Conservation (phyloP, 2,797 vertebrate genomes). For the Luscinia luscinia region DNA sequence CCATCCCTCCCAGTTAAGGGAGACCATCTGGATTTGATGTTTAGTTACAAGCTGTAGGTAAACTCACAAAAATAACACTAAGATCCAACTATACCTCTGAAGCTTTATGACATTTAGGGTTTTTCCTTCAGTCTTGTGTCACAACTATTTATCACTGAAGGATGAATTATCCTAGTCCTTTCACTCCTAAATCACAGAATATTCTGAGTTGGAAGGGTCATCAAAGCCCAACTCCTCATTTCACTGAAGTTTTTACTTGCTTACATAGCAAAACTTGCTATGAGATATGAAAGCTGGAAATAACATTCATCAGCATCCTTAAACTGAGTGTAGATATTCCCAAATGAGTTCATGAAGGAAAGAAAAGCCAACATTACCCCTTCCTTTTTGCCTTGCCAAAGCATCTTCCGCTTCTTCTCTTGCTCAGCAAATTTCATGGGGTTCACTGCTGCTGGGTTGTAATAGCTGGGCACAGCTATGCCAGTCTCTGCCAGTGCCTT, state of each 20-base stretch:
- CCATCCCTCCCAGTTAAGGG: not conserved
- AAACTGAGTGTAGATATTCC: not conserved
- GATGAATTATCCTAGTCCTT: not conserved
- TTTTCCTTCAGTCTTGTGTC: not conserved
- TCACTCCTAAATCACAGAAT: not conserved
- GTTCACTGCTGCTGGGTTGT: constrained; percentile 97
- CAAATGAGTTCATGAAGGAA: not conserved
- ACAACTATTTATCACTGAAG: not conserved
- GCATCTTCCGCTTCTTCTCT: constrained; percentile 96
- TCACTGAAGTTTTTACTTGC: not conserved
- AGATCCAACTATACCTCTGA: not conserved
- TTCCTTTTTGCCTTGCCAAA: constrained; percentile 99
- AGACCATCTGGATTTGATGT: not conserved
- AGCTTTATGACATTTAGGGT: not conserved
- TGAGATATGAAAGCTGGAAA: not conserved
- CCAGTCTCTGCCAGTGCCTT: constrained; percentile 97
- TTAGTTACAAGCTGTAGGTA: not conserved
- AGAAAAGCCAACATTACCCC: constrained; percentile 81
- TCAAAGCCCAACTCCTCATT: not conserved
- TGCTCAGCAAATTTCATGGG: constrained; percentile 98
- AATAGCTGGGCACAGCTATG: constrained; percentile 98
- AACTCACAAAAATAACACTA: not conserved
- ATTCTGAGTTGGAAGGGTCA: not conserved
- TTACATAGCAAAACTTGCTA: not conserved
- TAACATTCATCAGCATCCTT: not conserved